Evolutionary conservation across 1,140 invertebrate species (phyloP).

Genomic region (Panagrolaimus sp.): DNA sequence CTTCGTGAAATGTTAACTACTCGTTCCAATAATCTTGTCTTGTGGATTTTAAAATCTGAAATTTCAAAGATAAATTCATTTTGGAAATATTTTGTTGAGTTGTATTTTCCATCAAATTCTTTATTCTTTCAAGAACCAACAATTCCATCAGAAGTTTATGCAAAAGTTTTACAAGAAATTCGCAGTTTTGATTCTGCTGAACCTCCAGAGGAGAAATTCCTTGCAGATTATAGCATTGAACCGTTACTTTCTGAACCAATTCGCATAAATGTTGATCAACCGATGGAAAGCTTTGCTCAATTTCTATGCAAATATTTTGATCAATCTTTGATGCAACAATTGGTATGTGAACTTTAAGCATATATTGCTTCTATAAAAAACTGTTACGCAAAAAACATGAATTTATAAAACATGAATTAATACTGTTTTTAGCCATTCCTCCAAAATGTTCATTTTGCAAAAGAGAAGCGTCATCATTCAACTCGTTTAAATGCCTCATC

Average conservation of each 20-base stretch:
- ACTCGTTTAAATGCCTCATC: too few species aligned
- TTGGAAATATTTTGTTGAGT: conserved; percentile 3
- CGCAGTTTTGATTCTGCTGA: background rate
- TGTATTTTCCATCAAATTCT: background rate
- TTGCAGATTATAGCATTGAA: background rate
- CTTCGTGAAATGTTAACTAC: background rate
- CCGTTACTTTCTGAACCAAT: background rate
- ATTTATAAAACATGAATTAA: too few species aligned
- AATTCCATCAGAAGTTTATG: background rate
- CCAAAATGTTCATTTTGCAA: background rate
- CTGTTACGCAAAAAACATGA: too few species aligned
- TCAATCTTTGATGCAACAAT: background rate
- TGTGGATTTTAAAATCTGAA: background rate
- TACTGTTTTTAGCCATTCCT: background rate
- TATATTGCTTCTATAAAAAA: too few species aligned
- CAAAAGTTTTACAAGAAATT: background rate
- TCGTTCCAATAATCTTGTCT: background rate
- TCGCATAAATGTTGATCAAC: background rate
- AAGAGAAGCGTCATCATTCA: background rate
- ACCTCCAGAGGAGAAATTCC: background rate
- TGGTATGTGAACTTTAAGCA: background rate
- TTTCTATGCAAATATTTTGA: conserved; percentile 15
- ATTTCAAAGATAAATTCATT: background rate
- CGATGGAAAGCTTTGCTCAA: background rate
- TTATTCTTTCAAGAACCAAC: background rate